Base-by-base conservation (phyloP, 2,113 vertebrate genomes). In the Pelmatolapia mariae region DNA sequence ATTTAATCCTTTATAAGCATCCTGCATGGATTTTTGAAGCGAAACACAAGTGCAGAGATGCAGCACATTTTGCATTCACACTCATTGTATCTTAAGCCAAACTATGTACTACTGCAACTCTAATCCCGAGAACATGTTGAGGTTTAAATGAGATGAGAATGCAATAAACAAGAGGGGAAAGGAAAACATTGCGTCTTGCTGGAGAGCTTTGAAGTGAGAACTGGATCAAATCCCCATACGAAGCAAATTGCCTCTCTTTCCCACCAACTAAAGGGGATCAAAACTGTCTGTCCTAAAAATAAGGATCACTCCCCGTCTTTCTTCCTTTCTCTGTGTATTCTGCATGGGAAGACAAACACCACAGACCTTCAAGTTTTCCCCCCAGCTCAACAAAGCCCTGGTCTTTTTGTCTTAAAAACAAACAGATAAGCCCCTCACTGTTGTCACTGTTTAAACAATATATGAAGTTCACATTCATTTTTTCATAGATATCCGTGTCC, bases 161-260 rank as follows among this genome's bases (percentile, higher is more conserved):
- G 82, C 66, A 90, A 88, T 52, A 91, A 94, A 93, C 88, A 91
- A 91, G 16, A 84, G 47, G 26, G 63, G 22, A 81, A 83, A 73
- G 53, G 57, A 81, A 91, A 89, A 89, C 38, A 68, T 2, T 52
- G 68, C 73, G 26, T 85, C 61, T 83, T 29, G 12, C 57, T 63
- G 54, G 79, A 80, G 86, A 80, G 88, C 90, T 95, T 94, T 95
- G 90, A 94, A 94, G 93, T 90, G 85, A 82, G 78, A 90, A 93
- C 26, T 10, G 12, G 59, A 91, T 91, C 91, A 94, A 93, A 94
- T 92, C 91, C 88, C 87, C 33, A 61, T 36, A 83, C 11, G 57
- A 59, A 61, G 40, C 85, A 89, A 91, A 93, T 87, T 90, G 90
- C 78, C 59, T 91, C 22, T 52, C 84, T 91, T 92, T 90, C 82